A percentile compares a stretch with the other conserved stretches of the same genome.
Evolutionary conservation across 2,113 vertebrate genomes (phyloP).

Genomic region (Cyphomyrus discorhynchus): DNA sequence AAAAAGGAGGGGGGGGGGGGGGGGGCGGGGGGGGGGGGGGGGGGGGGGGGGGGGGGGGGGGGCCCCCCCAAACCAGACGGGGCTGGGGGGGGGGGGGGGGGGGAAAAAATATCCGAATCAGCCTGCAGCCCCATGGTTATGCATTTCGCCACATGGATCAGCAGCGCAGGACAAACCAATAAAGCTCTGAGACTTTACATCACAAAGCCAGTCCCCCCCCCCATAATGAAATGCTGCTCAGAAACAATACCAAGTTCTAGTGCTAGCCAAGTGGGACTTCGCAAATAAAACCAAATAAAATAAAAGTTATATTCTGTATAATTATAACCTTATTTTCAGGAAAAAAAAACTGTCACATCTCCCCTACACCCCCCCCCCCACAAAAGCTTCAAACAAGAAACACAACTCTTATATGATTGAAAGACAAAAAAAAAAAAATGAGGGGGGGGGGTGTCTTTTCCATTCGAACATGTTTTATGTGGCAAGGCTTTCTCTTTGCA

Average conservation of each 20-base stretch:
- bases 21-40: too few species aligned
- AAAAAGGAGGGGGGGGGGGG: too few species aligned
- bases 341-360: conserved; percentile 12
- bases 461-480: conserved; percentile 74
- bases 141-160: neutral
- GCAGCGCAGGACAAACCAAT: neutral
- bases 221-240: neutral
- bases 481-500: conserved; percentile 61
- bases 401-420: conserved; percentile 41
- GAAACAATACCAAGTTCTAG: neutral
- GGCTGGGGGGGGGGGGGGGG: neutral
- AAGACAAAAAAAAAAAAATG: conserved; percentile 25
- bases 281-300: conserved; percentile 27
- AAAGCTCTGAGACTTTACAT: neutral
- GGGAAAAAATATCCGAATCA: neutral
- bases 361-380: conserved; percentile 26
- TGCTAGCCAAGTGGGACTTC: conserved; percentile 6
- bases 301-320: conserved; percentile 44
- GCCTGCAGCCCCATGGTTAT: neutral
- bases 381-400: conserved; percentile 52
- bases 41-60: too few species aligned
- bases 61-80: too few species aligned
- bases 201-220: neutral
- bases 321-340: conserved; percentile 50
- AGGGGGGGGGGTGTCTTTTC: conserved; percentile 53